These are phyloP conservation scores for Brachionus plicatilis DNA, from an alignment of 1,140 invertebrate genomes.

Conservation along the genomic window DNA sequence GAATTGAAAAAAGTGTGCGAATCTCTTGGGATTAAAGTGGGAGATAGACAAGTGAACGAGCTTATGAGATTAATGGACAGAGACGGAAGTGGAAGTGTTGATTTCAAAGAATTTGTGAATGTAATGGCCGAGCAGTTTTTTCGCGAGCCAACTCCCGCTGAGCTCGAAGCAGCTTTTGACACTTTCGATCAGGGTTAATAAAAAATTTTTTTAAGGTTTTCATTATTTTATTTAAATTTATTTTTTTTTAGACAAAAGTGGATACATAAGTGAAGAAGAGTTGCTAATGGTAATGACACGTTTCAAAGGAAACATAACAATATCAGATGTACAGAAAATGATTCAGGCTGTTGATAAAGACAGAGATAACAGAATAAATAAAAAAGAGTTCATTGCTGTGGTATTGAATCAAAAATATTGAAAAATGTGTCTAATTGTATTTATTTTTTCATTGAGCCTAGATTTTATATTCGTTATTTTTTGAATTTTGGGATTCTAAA, in stretches of 20 bases:
- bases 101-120: slow-evolving; percentile 30
- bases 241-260: background rate
- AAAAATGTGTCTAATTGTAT: background rate
- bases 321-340: background rate
- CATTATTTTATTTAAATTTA: background rate
- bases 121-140: slow-evolving; percentile 26
- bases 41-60: background rate
- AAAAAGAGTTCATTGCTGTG: background rate
- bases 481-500: too few species aligned
- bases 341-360: background rate
- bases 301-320: background rate
- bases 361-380: slow-evolving; percentile 17
- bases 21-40: background rate
- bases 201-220: too few species aligned
- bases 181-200: background rate
- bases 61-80: slow-evolving; percentile 27
- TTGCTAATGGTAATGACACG: background rate
- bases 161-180: slow-evolving; percentile 35
- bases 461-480: too few species aligned
- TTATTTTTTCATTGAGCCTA: too few species aligned
- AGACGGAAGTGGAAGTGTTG: background rate
- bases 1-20: slow-evolving; percentile 12
- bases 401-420: background rate
- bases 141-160: background rate
- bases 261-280: slow-evolving; percentile 26